phyloP scores from a whole-genome alignment of 2,797 vertebrate species.

The Clamator glandarius region DNA sequence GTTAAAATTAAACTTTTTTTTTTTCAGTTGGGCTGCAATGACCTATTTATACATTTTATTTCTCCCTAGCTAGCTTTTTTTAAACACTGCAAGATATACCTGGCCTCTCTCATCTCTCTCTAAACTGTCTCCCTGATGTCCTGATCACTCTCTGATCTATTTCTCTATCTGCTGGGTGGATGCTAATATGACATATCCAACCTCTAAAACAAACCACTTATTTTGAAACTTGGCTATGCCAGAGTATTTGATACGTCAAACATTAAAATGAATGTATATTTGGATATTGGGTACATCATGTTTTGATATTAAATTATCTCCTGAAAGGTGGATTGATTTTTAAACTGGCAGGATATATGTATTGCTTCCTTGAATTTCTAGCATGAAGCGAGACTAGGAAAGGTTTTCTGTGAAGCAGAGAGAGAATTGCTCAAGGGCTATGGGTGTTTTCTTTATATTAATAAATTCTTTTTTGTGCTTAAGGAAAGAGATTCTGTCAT shows the following conservation, averaged over 20 bases:
- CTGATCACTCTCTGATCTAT: constrained; percentile 74
- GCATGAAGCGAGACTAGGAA: neutral
- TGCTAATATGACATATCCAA: constrained; percentile 75
- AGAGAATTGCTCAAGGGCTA: constrained; percentile 45
- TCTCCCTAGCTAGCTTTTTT: constrained; percentile 36
- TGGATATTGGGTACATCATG: constrained; percentile 40
- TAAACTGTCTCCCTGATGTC: constrained; percentile 70
- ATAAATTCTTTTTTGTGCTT: constrained; percentile 35
- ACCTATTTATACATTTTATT: constrained; percentile 63
- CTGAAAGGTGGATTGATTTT: constrained; percentile 57
- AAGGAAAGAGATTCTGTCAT: constrained; percentile 34
- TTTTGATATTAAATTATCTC: constrained; percentile 62
- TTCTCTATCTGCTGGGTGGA: constrained; percentile 62
- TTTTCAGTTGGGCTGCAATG: constrained; percentile 26
- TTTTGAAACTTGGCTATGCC: constrained; percentile 64
- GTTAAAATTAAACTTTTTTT: constrained; percentile 50
- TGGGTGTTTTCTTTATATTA: constrained; percentile 48
- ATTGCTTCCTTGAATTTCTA: constrained; percentile 39
- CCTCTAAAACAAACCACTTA: constrained; percentile 75
- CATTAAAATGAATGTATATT: constrained; percentile 63
- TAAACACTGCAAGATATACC: constrained; percentile 50
- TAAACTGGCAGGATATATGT: constrained; percentile 39
- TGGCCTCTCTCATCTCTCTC: constrained; percentile 58
- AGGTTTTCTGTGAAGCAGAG: constrained; percentile 3
- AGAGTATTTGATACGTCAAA: constrained; percentile 44